Percentiles rank a stretch among this genome's conserved stretches.
phyloP scores from a whole-genome alignment of 2,888 invertebrate species.

The Onthophagus sagittarius region DNA sequence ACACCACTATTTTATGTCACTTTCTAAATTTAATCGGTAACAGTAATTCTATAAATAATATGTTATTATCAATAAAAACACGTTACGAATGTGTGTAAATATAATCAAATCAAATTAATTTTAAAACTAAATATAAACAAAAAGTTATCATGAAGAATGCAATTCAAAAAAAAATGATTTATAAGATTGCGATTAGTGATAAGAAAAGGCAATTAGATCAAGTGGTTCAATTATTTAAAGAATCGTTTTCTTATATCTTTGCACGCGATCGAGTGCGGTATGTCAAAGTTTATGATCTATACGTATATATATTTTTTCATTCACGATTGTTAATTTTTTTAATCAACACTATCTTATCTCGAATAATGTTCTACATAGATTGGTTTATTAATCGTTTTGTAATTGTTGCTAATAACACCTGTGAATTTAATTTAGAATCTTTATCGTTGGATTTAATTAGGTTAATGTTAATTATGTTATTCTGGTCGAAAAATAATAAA shows the following conservation, averaged over 20 bases:
- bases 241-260: neutral
- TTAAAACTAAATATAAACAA: neutral
- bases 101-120: neutral
- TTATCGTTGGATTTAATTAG: neutral
- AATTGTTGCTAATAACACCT: neutral
- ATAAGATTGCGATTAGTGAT: neutral
- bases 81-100: neutral
- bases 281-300: neutral
- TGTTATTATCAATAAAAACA: neutral
- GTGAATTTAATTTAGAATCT: neutral
- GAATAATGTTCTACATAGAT: neutral
- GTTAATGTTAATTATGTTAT: too few species aligned
- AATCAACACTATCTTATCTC: neutral
- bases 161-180: neutral
- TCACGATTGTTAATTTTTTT: neutral
- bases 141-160: neutral
- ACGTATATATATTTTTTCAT: neutral
- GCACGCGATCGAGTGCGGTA: neutral
- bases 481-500: too few species aligned
- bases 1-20: neutral
- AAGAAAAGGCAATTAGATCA: neutral
- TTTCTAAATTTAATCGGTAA: neutral
- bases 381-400: neutral
- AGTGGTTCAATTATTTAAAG: neutral
- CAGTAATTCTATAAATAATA: neutral